Evolutionary conservation across 2,888 invertebrate species (phyloP).

Genomic region (Hirtodrosophila alboralis): DNA sequence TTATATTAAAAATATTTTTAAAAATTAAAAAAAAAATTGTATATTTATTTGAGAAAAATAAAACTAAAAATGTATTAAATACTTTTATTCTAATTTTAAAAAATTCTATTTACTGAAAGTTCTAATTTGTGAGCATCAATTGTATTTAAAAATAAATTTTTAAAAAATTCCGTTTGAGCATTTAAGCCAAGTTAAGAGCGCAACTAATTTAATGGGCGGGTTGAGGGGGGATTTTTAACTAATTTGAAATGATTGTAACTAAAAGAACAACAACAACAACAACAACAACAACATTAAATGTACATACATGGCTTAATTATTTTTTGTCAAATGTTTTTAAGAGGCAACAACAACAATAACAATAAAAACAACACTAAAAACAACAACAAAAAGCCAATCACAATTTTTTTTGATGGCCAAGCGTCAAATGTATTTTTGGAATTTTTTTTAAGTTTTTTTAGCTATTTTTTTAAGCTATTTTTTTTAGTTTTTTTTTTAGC

Average conservation of each 20-base stretch:
- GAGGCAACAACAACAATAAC: constrained; percentile 23
- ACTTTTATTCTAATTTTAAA: too few species aligned
- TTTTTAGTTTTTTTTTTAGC: constrained; percentile 16
- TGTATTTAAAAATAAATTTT: too few species aligned
- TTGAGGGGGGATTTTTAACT: too few species aligned
- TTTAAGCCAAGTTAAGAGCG: constrained; percentile 5
- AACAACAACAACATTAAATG: constrained; percentile 57
- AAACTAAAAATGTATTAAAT: too few species aligned
- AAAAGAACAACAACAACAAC: constrained; percentile 63
- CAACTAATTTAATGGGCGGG: constrained; percentile 46
- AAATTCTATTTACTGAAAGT: too few species aligned
- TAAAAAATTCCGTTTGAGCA: constrained; percentile 16
- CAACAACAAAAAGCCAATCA: constrained; percentile 62
- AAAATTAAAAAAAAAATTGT: too few species aligned
- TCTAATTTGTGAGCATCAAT: too few species aligned
- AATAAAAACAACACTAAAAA: constrained; percentile 5
- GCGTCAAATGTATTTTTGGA: constrained; percentile 57
- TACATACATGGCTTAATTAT: constrained; percentile 61
- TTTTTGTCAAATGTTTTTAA: constrained; percentile 66
- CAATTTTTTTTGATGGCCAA: constrained; percentile 72
- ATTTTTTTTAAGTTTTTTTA: too few species aligned
- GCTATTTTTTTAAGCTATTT: too few species aligned
- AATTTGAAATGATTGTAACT: constrained; percentile 60
- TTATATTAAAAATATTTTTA: too few species aligned
- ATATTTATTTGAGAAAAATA: too few species aligned